A percentile compares a stretch with the other conserved stretches of the same genome.
These are phyloP conservation scores for Phasianus colchicus DNA, from an alignment of 2,113 vertebrate genomes.

Conservation along the genomic window DNA sequence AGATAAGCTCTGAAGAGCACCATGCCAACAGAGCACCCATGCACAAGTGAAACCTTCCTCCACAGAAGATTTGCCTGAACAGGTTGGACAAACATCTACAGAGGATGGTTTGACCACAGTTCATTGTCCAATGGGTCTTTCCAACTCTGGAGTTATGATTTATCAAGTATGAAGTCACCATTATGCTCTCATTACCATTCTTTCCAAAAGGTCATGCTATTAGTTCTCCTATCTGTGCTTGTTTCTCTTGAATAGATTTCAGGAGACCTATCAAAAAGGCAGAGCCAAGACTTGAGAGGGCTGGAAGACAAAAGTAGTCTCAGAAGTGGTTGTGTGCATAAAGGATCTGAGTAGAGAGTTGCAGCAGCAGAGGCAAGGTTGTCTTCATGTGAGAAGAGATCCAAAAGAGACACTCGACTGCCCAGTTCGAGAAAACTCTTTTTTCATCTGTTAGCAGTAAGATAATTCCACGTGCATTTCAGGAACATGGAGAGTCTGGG, in stretches of 20 bases:
- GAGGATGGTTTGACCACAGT: not conserved
- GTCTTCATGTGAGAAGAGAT: not conserved
- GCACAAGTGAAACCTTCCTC: not conserved
- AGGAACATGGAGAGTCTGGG: not conserved
- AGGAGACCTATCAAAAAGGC: not conserved
- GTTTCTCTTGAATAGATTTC: not conserved
- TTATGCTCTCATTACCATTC: not conserved
- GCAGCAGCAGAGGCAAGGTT: not conserved
- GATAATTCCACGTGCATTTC: not conserved
- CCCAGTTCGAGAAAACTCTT: not conserved
- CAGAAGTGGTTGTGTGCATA: not conserved
- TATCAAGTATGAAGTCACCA: not conserved
- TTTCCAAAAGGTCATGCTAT: not conserved
- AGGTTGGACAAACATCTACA: not conserved
- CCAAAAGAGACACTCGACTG: not conserved
- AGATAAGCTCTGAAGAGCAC: not conserved
- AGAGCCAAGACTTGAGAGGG: not conserved
- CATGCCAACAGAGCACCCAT: not conserved
- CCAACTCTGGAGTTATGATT: not conserved
- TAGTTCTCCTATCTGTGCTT: not conserved
- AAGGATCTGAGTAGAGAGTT: not conserved
- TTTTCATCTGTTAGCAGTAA: not conserved
- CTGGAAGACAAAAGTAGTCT: not conserved
- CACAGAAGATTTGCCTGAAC: not conserved
- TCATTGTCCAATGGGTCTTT: not conserved